Conservation (phyloP, 23 tunicate species). For the Halocynthia aurantium region DNA sequence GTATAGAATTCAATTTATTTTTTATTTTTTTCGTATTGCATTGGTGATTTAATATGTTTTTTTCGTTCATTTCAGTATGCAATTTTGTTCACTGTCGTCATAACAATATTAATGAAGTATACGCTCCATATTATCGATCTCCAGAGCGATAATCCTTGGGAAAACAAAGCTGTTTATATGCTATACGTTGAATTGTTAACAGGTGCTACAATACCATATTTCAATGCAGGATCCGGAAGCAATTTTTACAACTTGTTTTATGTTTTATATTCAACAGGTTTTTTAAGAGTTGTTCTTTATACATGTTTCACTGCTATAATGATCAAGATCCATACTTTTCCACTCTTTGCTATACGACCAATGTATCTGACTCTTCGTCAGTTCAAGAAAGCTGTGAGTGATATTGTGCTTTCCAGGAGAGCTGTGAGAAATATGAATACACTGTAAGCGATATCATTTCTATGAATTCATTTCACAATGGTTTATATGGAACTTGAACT, state of each 20-base stretch:
- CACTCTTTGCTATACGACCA: slow-evolving; percentile 94
- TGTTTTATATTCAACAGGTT: slow-evolving; percentile 39
- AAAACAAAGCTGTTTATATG: slow-evolving; percentile 93
- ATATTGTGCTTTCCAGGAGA: slow-evolving; percentile 82
- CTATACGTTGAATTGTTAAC: slow-evolving; percentile 79
- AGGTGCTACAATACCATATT: slow-evolving; percentile 22
- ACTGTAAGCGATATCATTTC: slow-evolving; percentile 36
- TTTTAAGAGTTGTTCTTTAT: slow-evolving; percentile 64
- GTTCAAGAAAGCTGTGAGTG: slow-evolving; percentile 87
- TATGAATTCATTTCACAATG: neutral
- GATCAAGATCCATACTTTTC: slow-evolving; percentile 90
- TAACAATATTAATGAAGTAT: slow-evolving; percentile 75
- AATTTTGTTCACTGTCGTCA: slow-evolving; percentile 64
- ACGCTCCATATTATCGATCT: slow-evolving; percentile 77
- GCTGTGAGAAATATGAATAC: slow-evolving; percentile 95
- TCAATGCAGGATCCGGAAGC: neutral
- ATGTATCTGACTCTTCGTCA: slow-evolving; percentile 94
- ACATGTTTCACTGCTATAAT: slow-evolving; percentile 76
- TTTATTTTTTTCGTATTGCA: neutral
- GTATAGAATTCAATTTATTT: slow-evolving; percentile 14
- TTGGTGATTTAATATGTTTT: neutral
- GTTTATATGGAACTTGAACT: neutral
- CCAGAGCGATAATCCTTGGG: slow-evolving; percentile 98
- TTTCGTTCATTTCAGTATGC: slow-evolving; percentile 64
- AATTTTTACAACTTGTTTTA: neutral